A percentile compares a stretch with the other conserved stretches of the same genome.
Evolutionary conservation across 2,113 vertebrate genomes (phyloP).

Genomic region (Sarotherodon lohbergeri): DNA sequence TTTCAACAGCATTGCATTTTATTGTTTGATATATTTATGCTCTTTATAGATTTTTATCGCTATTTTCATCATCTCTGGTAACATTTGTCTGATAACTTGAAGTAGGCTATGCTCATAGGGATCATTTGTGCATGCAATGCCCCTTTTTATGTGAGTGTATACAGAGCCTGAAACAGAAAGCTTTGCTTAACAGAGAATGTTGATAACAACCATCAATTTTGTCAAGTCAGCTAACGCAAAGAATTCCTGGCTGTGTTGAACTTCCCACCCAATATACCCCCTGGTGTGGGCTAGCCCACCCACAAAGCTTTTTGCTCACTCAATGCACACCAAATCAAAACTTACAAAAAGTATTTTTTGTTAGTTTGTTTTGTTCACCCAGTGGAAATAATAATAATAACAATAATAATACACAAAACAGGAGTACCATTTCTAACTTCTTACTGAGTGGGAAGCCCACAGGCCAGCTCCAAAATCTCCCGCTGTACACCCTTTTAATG

Average conservation of each 20-base stretch:
- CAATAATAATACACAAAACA: background rate
- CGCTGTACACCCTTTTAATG: background rate
- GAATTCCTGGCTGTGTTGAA: background rate
- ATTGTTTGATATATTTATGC: background rate
- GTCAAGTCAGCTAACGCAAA: background rate
- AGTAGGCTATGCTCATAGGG: background rate
- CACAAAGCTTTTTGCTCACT: background rate
- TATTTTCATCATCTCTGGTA: background rate
- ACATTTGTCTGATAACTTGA: background rate
- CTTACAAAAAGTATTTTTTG: background rate
- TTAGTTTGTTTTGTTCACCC: background rate
- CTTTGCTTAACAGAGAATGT: background rate
- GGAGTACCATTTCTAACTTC: background rate
- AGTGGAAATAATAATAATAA: background rate
- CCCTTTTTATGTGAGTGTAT: background rate
- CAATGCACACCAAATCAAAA: background rate
- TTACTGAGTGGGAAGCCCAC: background rate
- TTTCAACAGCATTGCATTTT: background rate
- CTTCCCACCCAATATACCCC: background rate
- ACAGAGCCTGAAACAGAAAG: background rate
- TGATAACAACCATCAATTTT: background rate
- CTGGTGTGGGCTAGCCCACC: background rate
- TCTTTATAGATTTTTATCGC: background rate
- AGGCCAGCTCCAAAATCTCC: background rate
- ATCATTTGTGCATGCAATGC: background rate